Evolutionary conservation across 2,113 vertebrate species (phyloP), one percentile per base, ranked within the genome.

Genomic region (Anhinga anhinga): DNA sequence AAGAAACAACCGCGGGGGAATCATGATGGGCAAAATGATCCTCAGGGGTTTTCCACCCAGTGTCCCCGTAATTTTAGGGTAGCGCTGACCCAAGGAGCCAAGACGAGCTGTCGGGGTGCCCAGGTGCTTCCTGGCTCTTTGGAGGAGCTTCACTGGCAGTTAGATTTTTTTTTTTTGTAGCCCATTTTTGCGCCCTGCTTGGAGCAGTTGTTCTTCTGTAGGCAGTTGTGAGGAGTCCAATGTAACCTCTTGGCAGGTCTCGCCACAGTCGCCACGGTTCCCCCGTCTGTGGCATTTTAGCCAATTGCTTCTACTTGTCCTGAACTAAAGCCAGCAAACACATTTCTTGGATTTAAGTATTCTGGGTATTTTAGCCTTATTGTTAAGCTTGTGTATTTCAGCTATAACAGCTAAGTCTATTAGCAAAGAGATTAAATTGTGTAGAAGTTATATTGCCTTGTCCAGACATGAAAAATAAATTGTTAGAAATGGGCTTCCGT

Each of bases 371-470:
- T 97, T 95, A 93, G 69, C 79, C 84, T 95, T 95, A 83, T 91
- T 96, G 93, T 97, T 95, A 95, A 95, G 77, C 73, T 94, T 95
- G 84, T 73, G 73, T 63, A 73, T 97, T 92, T 94, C 74, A 81
- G 74, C 82, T 93, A 11, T 71, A 94, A 71, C 13, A 5, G 70
- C 84, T 93, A 90, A 96, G 88, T 95, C 87, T 96, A 91, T 95
- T 95, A 96, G 89, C 86, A 88, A 85, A 93, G 84, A 95, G 95
- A 93, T 96, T 97, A 97, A 97, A 97, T 94, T 94, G 89, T 47
- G 94, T 95, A 88, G 78, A 94, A 91, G 71, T 94, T 90, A 90
- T 83, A 96, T 90, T 90, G 82, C 96, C 79, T 95, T 97, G 97
- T 96, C 84, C 87, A 92, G 94, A 96, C 89, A 90, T 23, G 93